A percentile compares a stretch with the other conserved stretches of the same genome.
These are phyloP conservation scores for Meloidogyne hapla DNA, from an alignment of 1,140 invertebrate genomes.

Conservation along the genomic window DNA sequence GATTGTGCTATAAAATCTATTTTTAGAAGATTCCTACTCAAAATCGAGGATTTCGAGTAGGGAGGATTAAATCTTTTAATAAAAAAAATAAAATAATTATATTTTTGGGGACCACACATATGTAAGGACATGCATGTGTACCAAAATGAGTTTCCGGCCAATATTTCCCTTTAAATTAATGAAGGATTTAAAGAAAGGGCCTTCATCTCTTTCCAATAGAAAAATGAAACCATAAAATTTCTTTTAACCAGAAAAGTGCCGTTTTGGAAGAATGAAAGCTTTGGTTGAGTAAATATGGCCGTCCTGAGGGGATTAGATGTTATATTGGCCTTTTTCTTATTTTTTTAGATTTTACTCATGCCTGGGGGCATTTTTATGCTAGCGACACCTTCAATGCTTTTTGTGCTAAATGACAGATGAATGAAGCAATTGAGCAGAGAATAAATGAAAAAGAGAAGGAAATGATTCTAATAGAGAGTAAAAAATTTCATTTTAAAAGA, in stretches of 20 bases:
- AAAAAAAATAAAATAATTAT: too few relatives aligned
- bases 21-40: too few relatives aligned
- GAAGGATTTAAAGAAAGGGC: too few relatives aligned
- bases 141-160: too few relatives aligned
- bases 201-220: too few relatives aligned
- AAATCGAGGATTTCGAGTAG: too few relatives aligned
- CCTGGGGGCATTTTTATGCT: neutral
- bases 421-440: slow-evolving; percentile 5
- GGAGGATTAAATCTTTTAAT: too few relatives aligned
- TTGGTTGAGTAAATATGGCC: neutral
- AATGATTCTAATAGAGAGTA: neutral
- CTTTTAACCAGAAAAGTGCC: neutral
- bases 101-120: too few relatives aligned
- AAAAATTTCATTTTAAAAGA: neutral
- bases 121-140: too few relatives aligned
- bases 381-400: neutral
- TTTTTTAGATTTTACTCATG: neutral
- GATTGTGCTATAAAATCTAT: too few relatives aligned
- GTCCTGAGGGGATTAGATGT: slow-evolving; percentile 1
- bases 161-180: too few relatives aligned
- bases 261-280: neutral
- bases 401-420: neutral
- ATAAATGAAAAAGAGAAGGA: neutral
- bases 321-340: neutral
- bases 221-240: slow-evolving; percentile 1